phyloP scores from a whole-genome alignment of 2,888 invertebrate genomes.

The Nineta flava region DNA sequence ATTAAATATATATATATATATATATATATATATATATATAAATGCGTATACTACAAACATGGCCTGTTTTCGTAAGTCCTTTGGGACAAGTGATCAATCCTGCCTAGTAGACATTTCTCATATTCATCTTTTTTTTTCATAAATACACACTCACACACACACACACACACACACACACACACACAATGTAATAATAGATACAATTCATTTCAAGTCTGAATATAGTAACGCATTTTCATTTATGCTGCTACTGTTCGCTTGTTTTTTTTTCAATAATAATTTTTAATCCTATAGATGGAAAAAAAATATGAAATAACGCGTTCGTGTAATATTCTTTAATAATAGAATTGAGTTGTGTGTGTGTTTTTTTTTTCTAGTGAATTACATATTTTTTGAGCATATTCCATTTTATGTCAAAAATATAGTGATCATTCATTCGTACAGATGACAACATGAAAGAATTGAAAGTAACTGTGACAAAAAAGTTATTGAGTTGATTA shows the following conservation, averaged over 20 bases:
- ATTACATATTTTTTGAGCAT: background rate
- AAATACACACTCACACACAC: no score
- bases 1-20: no score
- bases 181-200: no score
- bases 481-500: slow-evolving; percentile 3
- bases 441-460: slow-evolving; percentile 1
- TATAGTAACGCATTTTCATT: no score
- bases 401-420: background rate
- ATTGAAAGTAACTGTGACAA: slow-evolving; percentile 1
- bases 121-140: no score
- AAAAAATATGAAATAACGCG: background rate
- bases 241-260: no score
- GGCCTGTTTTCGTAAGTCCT: slow-evolving; percentile 5
- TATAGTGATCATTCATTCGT: slow-evolving; percentile 4
- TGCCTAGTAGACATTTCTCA: slow-evolving; percentile 6
- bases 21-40: no score
- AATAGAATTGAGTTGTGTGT: background rate
- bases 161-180: no score
- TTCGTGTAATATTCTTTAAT: background rate
- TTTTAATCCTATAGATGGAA: background rate
- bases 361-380: background rate
- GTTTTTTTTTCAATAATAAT: no score
- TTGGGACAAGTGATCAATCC: slow-evolving; percentile 15
- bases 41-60: no score
- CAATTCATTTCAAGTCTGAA: no score